Percentiles rank a stretch among this genome's conserved stretches.
Evolutionary conservation across 2,113 vertebrate genomes (phyloP).

Genomic region (Mobula hypostoma): DNA sequence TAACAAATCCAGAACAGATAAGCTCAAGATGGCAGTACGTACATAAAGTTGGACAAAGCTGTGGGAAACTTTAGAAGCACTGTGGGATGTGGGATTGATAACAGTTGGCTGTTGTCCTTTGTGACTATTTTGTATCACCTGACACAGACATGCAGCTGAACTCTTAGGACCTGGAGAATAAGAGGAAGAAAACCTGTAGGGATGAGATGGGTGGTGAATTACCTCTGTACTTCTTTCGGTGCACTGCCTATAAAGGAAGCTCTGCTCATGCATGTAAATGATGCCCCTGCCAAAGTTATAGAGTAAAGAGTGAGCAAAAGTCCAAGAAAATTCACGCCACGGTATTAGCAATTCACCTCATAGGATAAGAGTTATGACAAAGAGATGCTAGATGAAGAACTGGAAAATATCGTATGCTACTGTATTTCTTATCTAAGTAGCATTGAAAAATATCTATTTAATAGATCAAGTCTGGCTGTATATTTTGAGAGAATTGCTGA

Average conservation of each 20-base stretch:
- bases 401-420: background rate
- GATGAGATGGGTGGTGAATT: too few relatives aligned
- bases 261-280: background rate
- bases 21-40: background rate
- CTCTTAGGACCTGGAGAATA: background rate
- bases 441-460: background rate
- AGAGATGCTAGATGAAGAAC: background rate
- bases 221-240: background rate
- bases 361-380: background rate
- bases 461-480: background rate
- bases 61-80: background rate
- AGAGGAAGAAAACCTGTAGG: background rate
- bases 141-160: background rate
- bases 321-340: background rate
- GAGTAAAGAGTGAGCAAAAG: background rate
- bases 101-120: background rate
- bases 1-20: background rate
- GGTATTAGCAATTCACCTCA: background rate
- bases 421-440: background rate
- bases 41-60: background rate
- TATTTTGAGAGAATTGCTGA: background rate
- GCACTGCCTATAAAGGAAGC: background rate
- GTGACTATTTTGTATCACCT: background rate
- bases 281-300: background rate
- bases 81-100: slow-evolving; percentile 14